Conservation (phyloP, 2,797 vertebrate species). For the Takifugu rubripes region DNA sequence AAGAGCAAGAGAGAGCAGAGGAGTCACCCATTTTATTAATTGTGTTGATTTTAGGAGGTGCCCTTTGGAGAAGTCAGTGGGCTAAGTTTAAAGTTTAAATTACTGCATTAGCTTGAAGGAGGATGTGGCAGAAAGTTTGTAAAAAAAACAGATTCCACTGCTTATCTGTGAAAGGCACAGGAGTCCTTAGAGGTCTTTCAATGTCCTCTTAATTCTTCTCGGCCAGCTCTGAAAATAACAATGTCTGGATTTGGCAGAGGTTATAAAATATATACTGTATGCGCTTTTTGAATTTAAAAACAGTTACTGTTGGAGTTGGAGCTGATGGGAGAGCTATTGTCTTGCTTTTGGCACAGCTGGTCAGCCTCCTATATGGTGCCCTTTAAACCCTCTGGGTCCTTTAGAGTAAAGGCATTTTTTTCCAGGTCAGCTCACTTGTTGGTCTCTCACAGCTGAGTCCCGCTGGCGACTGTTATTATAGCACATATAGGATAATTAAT, state of each 20-base stretch:
- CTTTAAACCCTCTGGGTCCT: constrained; percentile 41
- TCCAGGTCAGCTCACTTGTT: constrained; percentile 71
- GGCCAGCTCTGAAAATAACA: constrained; percentile 8
- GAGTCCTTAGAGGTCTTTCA: constrained; percentile 36
- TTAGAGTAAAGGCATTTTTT: constrained; percentile 48
- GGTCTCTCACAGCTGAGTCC: constrained; percentile 60
- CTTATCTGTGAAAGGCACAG: constrained; percentile 33
- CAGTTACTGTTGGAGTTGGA: neutral
- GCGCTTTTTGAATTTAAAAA: neutral
- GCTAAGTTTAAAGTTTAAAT: constrained; percentile 63
- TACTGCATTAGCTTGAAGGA: constrained; percentile 38
- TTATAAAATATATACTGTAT: too few relatives aligned
- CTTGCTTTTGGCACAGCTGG: constrained; percentile 25
- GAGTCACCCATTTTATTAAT: constrained; percentile 65
- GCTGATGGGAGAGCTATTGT: constrained; percentile 5
- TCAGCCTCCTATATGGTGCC: constrained; percentile 29
- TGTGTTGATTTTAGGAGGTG: constrained; percentile 62
- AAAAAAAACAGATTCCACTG: constrained; percentile 22
- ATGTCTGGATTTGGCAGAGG: constrained; percentile 14
- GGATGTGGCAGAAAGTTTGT: constrained; percentile 25
- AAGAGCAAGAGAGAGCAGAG: constrained; percentile 55
- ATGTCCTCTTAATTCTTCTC: constrained; percentile 25
- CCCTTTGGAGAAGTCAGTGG: constrained; percentile 63
- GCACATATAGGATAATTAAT: constrained; percentile 53
- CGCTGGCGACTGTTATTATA: constrained; percentile 26